Evolutionary conservation across 2,797 vertebrate genomes (phyloP).

Genomic region (Holocentrus rufus): DNA sequence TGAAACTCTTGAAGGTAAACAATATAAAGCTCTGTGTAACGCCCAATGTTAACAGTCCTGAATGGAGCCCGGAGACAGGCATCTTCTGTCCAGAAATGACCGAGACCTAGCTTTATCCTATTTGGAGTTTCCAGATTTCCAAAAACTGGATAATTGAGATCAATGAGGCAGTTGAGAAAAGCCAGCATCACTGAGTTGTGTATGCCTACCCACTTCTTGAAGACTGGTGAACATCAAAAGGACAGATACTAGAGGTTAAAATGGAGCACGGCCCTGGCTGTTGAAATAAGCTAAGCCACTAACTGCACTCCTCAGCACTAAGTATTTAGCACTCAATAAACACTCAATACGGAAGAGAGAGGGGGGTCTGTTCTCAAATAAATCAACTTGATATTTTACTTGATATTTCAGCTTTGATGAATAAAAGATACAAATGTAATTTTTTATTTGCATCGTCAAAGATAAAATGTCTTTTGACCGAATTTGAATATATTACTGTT

Average conservation of each 20-base stretch:
- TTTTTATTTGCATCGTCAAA: conserved; percentile 30
- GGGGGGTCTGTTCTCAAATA: conserved; percentile 37
- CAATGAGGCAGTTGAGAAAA: conserved; percentile 32
- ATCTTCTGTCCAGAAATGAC: conserved; percentile 50
- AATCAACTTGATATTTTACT: conserved; percentile 44
- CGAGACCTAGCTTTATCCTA: conserved; percentile 28
- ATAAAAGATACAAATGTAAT: conserved; percentile 40
- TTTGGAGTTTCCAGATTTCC: conserved; percentile 39
- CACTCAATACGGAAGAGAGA: conserved; percentile 50
- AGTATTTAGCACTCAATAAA: conserved; percentile 56
- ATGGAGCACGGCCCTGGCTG: conserved; percentile 51
- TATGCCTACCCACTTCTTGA: conserved; percentile 57
- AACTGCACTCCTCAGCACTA: conserved; percentile 44
- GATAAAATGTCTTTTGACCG: conserved; percentile 54
- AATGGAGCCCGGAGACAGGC: conserved; percentile 44
- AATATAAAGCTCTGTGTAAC: conserved; percentile 44
- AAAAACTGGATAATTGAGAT: conserved; percentile 32
- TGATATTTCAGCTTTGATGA: conserved; percentile 39
- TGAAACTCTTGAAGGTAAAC: conserved; percentile 59
- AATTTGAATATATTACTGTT: conserved; percentile 46
- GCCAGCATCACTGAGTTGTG: conserved; percentile 54
- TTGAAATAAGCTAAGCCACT: conserved; percentile 58
- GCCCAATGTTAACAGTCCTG: conserved; percentile 41
- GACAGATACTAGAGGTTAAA: conserved; percentile 47
- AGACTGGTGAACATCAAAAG: conserved; percentile 56